Evolutionary conservation across 2,113 vertebrate genomes (phyloP), one percentile per base, ranked within the genome.

Genomic region (Phyllostomus discolor): DNA sequence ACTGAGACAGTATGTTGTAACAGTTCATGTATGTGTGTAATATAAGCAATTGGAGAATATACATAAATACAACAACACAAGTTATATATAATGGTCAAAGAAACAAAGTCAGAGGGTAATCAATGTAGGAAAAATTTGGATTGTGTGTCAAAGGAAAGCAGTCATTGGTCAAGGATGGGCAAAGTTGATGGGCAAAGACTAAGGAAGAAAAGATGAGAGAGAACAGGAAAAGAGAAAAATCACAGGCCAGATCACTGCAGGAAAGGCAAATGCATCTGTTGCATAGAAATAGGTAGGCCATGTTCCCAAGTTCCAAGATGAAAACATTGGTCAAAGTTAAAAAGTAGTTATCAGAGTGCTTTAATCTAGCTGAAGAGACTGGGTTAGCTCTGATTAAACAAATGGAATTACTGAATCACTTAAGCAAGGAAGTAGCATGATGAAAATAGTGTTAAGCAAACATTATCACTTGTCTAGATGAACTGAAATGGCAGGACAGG

Each of bases 301-400:
- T 6, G 31, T 72, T 86, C 59, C 90, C n/a, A 90, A 78, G 70
- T 62, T 82, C 15, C 72, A 85, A 75, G 33, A 72, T 90, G 17
- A 93, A 70, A 96, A 90, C 62, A 43, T 62, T 12, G 16, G 64
- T 69, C 88, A 90, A 67, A 91, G 76, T 78, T 57, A 82, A 96
- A 90, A 35, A 90, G 35, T 12, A 73, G 83, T 78, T 88, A 78
- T 19, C 83, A 73, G 59, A 88, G 62, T 54, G 41, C 31, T 70
- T 92, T 79, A 82, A 52, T 84, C 66, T 87, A 62, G 72, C 75
- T 90, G 75, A 67, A 93, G 50, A 94, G 67, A 90, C 90, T 52
- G 94, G 24, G 94, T 87, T 72, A 96, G 72, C 84, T 80, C 59
- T 79, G 52, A 95, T 82, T 73, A 94, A 97, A 96, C 85, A 88